phyloP scores from a whole-genome alignment of 2,888 invertebrate genomes.

The Entomobrya proxima region DNA sequence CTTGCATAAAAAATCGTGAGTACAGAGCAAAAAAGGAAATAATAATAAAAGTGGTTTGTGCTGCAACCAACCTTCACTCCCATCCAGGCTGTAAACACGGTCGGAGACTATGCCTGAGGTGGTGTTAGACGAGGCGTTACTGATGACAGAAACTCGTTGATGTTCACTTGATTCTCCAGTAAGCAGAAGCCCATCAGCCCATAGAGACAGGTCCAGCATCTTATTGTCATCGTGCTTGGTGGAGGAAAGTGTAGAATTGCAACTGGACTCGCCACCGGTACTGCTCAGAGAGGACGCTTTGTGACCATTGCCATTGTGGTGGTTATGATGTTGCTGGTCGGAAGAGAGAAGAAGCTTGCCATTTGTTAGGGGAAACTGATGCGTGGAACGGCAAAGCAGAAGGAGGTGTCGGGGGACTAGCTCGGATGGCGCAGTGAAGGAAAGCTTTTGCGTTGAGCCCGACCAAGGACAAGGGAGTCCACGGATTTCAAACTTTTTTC shows the following conservation, averaged over 20 bases:
- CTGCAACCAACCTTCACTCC: constrained; percentile 80
- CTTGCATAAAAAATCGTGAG: constrained; percentile 28
- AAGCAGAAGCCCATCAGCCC: constrained; percentile 75
- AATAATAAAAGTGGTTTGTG: constrained; percentile 34
- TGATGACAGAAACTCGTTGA: constrained; percentile 92
- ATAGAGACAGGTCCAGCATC: constrained; percentile 75
- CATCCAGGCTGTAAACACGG: constrained; percentile 95
- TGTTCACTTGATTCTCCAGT: constrained; percentile 77
- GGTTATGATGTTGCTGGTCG: constrained; percentile 44
- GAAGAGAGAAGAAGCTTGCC: constrained; percentile 70
- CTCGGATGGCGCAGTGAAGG: constrained; percentile 93
- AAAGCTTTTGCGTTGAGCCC: constrained; percentile 84
- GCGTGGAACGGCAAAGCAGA: constrained; percentile 92
- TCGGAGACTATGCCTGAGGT: constrained; percentile 98
- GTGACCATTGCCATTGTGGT: constrained; percentile 66
- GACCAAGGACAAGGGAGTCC: constrained; percentile 84
- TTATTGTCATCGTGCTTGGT: constrained; percentile 73
- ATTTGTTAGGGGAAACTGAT: constrained; percentile 88
- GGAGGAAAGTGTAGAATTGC: constrained; percentile 72
- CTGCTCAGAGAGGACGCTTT: constrained; percentile 66
- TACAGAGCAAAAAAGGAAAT: constrained; percentile 21
- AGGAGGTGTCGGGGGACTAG: constrained; percentile 94
- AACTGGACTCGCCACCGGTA: constrained; percentile 68
- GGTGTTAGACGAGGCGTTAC: constrained; percentile 96
- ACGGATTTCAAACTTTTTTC: constrained; percentile 97